Conservation (phyloP, 2,888 invertebrate genomes). For the Pimpla rufipes region DNA sequence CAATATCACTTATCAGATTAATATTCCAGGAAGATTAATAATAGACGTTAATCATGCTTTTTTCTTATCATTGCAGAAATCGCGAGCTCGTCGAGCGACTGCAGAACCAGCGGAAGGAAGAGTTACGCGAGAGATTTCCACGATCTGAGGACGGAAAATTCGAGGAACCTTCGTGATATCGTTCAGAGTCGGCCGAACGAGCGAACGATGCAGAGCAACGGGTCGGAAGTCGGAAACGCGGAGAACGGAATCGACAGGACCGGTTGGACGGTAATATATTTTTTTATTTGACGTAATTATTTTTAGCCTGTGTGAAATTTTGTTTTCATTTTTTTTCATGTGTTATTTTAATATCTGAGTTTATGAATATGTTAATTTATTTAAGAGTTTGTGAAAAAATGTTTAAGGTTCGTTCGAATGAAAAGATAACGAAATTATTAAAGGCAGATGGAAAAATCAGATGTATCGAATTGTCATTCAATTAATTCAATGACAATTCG, state of each 20-base stretch:
- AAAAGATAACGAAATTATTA: no score
- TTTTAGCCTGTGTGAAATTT: background rate
- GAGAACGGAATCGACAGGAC: conserved; percentile 83
- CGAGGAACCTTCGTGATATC: conserved; percentile 49
- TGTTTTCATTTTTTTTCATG: no score
- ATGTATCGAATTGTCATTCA: no score
- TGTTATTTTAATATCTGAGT: no score
- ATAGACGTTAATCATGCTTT: background rate
- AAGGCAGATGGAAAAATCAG: no score
- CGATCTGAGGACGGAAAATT: conserved; percentile 21
- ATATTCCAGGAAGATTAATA: background rate
- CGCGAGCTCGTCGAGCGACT: conserved; percentile 15
- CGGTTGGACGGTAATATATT: conserved; percentile 85
- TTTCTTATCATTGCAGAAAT: conserved; percentile 38
- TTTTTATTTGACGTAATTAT: no score
- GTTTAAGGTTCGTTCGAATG: no score
- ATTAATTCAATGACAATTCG: no score
- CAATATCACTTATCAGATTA: no score
- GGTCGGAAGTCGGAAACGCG: conserved; percentile 80
- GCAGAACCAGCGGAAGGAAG: conserved; percentile 4
- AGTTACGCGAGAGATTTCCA: background rate
- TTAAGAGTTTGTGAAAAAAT: no score
- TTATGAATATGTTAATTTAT: no score
- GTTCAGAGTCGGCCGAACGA: conserved; percentile 37
- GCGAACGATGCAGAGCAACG: conserved; percentile 83